Evolutionary conservation across 2,888 invertebrate genomes (phyloP).

Genomic region (Xestia c-nigrum): DNA sequence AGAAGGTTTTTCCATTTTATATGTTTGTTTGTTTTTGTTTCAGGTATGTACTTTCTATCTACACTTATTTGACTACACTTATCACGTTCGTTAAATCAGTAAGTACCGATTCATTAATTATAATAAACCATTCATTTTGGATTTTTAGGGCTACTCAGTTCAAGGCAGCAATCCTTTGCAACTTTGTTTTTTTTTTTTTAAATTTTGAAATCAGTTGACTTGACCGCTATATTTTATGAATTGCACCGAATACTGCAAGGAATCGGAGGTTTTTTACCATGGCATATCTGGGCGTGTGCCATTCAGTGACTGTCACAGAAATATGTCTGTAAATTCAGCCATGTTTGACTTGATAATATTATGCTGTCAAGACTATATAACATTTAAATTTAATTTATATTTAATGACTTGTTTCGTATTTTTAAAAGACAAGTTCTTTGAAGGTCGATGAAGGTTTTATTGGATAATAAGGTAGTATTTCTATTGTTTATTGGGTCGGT

Average conservation of each 20-base stretch:
- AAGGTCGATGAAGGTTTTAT: conserved; percentile 16
- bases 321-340: conserved; percentile 68
- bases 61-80: too few species aligned
- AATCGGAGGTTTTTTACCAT: conserved; percentile 48
- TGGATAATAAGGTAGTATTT: neutral
- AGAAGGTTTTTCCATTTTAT: neutral
- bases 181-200: neutral
- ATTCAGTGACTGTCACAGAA: conserved; percentile 80
- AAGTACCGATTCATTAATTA: conserved; percentile 2
- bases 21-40: conserved; percentile 26
- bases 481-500: neutral
- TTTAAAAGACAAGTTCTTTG: neutral
- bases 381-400: conserved; percentile 53
- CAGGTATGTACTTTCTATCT: conserved; percentile 40
- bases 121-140: neutral
- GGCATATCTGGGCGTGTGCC: conserved; percentile 73
- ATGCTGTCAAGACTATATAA: conserved; percentile 40
- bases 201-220: neutral
- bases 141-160: neutral
- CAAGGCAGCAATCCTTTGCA: neutral
- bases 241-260: conserved; percentile 36
- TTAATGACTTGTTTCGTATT: conserved; percentile 42
- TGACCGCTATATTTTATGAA: neutral
- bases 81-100: neutral
- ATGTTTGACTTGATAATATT: conserved; percentile 68